Conservation (phyloP, 1,140 invertebrate genomes). For the Scaptodrosophila lebanonensis region DNA sequence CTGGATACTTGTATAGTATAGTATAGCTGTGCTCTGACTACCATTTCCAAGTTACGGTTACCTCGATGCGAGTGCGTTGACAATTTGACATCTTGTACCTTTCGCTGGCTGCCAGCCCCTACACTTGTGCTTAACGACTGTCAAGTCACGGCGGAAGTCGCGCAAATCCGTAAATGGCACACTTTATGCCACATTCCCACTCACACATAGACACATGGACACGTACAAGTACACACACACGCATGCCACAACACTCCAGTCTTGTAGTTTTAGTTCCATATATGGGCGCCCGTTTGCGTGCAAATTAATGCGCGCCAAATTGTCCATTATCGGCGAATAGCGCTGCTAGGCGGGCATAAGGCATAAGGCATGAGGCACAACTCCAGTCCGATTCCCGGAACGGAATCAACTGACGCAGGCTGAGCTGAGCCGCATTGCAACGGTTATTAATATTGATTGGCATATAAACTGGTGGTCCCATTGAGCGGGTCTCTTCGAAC, state of each 20-base stretch:
- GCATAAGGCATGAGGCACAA: not conserved
- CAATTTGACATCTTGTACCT: constrained; percentile 54
- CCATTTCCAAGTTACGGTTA: not conserved
- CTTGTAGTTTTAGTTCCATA: not conserved
- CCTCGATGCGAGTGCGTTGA: constrained; percentile 32
- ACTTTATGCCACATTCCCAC: constrained; percentile 47
- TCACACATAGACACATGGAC: constrained; percentile 4
- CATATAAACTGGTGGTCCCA: constrained; percentile 41
- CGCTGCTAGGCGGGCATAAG: not conserved
- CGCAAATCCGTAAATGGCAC: constrained; percentile 64
- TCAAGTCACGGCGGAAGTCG: constrained; percentile 43
- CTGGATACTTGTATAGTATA: too few relatives aligned
- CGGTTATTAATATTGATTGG: constrained; percentile 56
- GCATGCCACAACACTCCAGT: not conserved
- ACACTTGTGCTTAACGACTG: not conserved
- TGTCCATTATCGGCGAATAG: constrained; percentile 35
- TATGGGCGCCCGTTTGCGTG: not conserved
- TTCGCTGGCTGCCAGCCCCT: not conserved
- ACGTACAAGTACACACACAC: constrained; percentile 28
- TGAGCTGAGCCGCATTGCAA: constrained; percentile 9
- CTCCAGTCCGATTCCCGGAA: too few relatives aligned
- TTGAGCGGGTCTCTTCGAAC: constrained; percentile 9
- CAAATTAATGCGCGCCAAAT: constrained; percentile 22
- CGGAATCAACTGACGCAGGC: too few relatives aligned
- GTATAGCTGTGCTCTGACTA: too few relatives aligned